These are phyloP conservation scores for Leptinotarsa peninsularis DNA, from an alignment of 2,888 invertebrate genomes.

Conservation along the genomic window DNA sequence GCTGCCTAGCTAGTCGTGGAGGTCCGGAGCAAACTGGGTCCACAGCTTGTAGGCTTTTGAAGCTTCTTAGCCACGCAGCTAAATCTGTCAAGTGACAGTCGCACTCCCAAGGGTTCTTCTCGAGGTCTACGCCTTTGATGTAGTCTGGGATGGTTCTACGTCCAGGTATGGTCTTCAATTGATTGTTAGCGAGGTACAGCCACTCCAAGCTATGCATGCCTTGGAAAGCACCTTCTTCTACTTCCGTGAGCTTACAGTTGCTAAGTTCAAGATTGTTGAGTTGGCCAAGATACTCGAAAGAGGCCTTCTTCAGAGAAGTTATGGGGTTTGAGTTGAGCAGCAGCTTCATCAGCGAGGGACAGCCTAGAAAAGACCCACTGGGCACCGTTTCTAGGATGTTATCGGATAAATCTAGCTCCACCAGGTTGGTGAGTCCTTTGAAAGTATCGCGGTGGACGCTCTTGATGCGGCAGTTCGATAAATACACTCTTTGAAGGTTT, in stretches of 20 bases:
- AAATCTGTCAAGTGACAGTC: conserved; percentile 85
- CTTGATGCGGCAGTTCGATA: conserved; percentile 82
- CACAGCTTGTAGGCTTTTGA: conserved; percentile 80
- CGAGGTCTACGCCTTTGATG: conserved; percentile 78
- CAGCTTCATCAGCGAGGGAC: conserved; percentile 86
- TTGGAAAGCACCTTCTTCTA: conserved; percentile 85
- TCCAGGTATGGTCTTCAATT: conserved; percentile 79
- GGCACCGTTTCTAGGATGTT: conserved; percentile 85
- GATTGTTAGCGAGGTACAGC: conserved; percentile 86
- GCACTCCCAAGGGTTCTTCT: conserved; percentile 91
- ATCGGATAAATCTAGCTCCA: conserved; percentile 88
- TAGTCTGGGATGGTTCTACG: conserved; percentile 79
- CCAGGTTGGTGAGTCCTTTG: conserved; percentile 86
- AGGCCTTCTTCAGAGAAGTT: conserved; percentile 76
- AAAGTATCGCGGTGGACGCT: conserved; percentile 86
- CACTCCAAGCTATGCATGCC: conserved; percentile 86
- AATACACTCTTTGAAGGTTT: conserved; percentile 88
- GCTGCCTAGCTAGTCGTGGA: conserved; percentile 74
- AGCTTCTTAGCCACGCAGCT: conserved; percentile 81
- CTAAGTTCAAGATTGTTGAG: conserved; percentile 85
- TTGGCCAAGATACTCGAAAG: conserved; percentile 81
- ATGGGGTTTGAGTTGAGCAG: conserved; percentile 85
- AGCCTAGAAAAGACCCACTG: conserved; percentile 81
- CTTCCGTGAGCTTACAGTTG: conserved; percentile 80
- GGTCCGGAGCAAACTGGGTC: conserved; percentile 85